Percentiles rank a stretch among this genome's conserved stretches.
phyloP scores from a whole-genome alignment of 30 jellyfish, hydroid and myxozoan genomes.

The Chironex yamaguchii region DNA sequence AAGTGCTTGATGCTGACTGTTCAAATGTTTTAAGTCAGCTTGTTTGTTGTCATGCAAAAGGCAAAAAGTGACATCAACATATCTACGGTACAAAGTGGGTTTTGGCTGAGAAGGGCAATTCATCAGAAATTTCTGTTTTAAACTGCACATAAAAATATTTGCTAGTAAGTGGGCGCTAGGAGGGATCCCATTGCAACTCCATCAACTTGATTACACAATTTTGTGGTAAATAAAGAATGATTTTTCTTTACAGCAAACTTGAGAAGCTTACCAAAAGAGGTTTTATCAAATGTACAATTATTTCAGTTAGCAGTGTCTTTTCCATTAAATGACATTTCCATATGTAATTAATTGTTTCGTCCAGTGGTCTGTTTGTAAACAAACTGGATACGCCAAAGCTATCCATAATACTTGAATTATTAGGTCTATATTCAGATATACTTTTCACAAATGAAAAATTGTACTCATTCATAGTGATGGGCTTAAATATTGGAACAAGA shows the following conservation, averaged over 20 bases:
- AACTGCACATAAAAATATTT: too few relatives aligned
- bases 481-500: constrained; percentile 29
- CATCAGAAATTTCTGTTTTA: background rate
- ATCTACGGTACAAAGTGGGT: constrained; percentile 38
- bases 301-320: background rate
- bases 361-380: constrained; percentile 18
- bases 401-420: background rate
- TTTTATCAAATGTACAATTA: constrained; percentile 13
- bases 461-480: background rate
- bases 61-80: constrained; percentile 64
- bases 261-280: constrained; percentile 21
- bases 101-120: constrained; percentile 29
- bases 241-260: constrained; percentile 7
- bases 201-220: constrained; percentile 31
- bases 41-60: background rate
- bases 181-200: constrained; percentile 75
- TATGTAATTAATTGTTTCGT: background rate
- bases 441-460: constrained; percentile 8
- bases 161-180: constrained; percentile 50
- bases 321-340: background rate
- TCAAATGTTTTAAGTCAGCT: background rate
- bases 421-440: constrained; percentile 16
- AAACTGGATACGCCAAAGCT: constrained; percentile 21
- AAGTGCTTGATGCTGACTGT: constrained; percentile 13
- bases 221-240: constrained; percentile 22